Base-by-base conservation (phyloP, 2,888 invertebrate genomes). In the Parascotia fuliginaria region DNA sequence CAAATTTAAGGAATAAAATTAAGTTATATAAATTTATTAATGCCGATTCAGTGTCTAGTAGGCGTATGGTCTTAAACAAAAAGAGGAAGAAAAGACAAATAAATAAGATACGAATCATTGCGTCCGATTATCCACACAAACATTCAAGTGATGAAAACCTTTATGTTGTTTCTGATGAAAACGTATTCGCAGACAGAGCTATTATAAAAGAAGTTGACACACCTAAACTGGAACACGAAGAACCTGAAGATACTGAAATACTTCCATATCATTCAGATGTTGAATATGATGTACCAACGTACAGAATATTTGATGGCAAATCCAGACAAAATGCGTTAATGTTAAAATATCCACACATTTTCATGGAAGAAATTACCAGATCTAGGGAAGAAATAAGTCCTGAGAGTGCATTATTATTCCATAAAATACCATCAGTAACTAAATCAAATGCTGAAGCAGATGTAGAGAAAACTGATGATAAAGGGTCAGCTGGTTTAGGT, bases 291-390 rank as follows among this genome's bases (percentile, higher is more conserved):
- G 63, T 66, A 0, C 55, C 53, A 2, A 34, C 56, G 5, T 54
- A 66, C 28, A 75, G 70, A 22, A 13, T 69, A 9, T 83, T 82
- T 12, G 61, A 66, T 5, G 64, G 62, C 11, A 73, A 60, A 58
- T 73, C 73, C 0, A 72, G 79, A 42, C 79, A 81, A 19, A 83
- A 80, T 49, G 57, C 70, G 3, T 62, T 88, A 3, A 86, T 87
- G 84, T 79, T 85, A 0, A 87, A 81, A 70, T 91, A 91, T 42
- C 90, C 90, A 1, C 90, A 91, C 42, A 70, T 91, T 24, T 83
- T 91, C 32, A 65, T 84, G 67, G 86, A 87, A 44, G 82, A 84
- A 46, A 57, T 75, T 11, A 54, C 69, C 0, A 74, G 55, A 48
- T 77, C 83, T 0, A 77, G 73, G 42, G 84, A 83, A 51, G 73